Percentiles rank a stretch among this genome's conserved stretches.
phyloP scores from a whole-genome alignment of 2,888 invertebrate genomes.

The Imbricaverruca yamaguchii region DNA sequence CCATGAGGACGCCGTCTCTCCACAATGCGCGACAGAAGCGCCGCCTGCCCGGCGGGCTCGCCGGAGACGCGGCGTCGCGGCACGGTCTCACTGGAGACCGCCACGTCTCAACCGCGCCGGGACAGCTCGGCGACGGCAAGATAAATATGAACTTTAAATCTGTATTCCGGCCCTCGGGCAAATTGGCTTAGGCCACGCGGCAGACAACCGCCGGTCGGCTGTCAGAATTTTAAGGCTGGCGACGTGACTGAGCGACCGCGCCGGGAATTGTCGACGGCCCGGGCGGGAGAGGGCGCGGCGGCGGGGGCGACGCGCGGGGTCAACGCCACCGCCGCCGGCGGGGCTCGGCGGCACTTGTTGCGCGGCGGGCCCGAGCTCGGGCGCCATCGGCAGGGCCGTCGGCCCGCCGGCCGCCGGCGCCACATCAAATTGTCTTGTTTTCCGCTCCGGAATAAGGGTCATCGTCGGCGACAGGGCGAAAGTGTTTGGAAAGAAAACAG shows the following conservation, averaged over 20 bases:
- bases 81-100: no score
- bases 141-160: conserved; percentile 21
- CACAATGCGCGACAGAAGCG: no score
- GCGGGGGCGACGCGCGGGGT: not conserved
- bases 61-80: no score
- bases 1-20: no score
- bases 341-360: not conserved
- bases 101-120: no score
- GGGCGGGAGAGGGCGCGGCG: not conserved
- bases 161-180: conserved; percentile 2
- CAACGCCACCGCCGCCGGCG: no score
- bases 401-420: not conserved
- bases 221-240: conserved; percentile 14
- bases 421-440: conserved; percentile 1
- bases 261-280: not conserved
- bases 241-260: conserved; percentile 6
- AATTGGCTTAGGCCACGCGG: not conserved
- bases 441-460: conserved; percentile 15
- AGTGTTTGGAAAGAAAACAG: conserved; percentile 21
- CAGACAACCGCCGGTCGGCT: not conserved
- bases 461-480: conserved; percentile 1
- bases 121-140: not conserved
- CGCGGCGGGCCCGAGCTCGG: not conserved
- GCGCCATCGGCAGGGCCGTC: not conserved
- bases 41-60: no score